These are phyloP conservation scores for Matsumurasca onukii DNA, from an alignment of 1,140 invertebrate genomes.

Conservation along the genomic window DNA sequence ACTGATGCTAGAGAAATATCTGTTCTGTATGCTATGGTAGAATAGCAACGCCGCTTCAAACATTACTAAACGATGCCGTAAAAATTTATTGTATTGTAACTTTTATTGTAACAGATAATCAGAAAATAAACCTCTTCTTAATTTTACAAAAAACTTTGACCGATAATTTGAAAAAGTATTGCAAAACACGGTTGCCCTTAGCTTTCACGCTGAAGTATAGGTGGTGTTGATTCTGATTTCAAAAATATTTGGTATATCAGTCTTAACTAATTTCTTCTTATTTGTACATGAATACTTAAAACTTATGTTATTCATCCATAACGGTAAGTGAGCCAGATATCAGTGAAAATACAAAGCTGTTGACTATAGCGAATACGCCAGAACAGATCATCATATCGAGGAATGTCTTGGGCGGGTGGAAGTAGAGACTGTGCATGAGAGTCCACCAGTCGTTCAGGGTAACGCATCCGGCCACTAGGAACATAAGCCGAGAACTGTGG, in stretches of 20 bases:
- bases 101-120: too few relatives aligned
- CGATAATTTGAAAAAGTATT: not conserved
- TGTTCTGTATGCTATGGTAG: too few relatives aligned
- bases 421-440: constrained; percentile 51
- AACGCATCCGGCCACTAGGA: constrained; percentile 61
- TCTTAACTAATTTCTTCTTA: not conserved
- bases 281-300: not conserved
- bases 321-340: constrained; percentile 55
- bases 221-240: not conserved
- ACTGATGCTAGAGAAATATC: too few relatives aligned
- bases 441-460: constrained; percentile 61
- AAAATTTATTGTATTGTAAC: too few relatives aligned
- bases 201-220: not conserved
- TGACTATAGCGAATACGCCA: constrained; percentile 56
- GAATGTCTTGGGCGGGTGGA: constrained; percentile 57
- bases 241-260: not conserved
- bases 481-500: constrained; percentile 59
- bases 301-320: constrained; percentile 38
- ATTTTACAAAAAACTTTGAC: not conserved
- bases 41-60: too few relatives aligned
- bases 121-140: too few relatives aligned
- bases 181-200: not conserved
- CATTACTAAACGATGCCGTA: too few relatives aligned
- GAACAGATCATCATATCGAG: constrained; percentile 60
- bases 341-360: constrained; percentile 53